Evolutionary conservation across 2,888 invertebrate species (phyloP).

Genomic region (Agrotis exclamationis): DNA sequence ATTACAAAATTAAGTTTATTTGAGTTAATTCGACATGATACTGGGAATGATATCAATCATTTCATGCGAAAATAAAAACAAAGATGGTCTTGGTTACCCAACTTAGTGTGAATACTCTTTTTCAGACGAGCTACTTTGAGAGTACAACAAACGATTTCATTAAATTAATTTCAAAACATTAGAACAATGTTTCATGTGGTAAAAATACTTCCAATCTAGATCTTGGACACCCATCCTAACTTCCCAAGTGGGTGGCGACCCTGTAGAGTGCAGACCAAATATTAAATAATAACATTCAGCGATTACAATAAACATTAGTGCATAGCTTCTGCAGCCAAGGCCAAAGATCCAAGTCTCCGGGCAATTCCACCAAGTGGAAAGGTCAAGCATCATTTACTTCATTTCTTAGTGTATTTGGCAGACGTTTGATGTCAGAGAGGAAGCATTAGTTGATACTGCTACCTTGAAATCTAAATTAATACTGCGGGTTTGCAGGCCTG

Average conservation of each 20-base stretch:
- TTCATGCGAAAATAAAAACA: too few relatives aligned
- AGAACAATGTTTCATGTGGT: neutral
- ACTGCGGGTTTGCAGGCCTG: neutral
- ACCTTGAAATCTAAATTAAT: slow-evolving; percentile 45
- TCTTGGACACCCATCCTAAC: slow-evolving; percentile 62
- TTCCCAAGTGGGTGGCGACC: slow-evolving; percentile 76
- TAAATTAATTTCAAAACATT: too few relatives aligned
- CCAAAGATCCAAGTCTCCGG: slow-evolving; percentile 77
- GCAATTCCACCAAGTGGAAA: slow-evolving; percentile 82
- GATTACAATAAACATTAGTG: slow-evolving; percentile 73
- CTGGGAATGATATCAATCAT: too few relatives aligned
- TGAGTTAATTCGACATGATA: too few relatives aligned
- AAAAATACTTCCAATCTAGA: neutral
- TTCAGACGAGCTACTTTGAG: too few relatives aligned
- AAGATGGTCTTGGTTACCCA: too few relatives aligned
- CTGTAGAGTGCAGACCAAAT: slow-evolving; percentile 79
- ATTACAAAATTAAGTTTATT: too few relatives aligned
- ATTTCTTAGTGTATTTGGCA: slow-evolving; percentile 62
- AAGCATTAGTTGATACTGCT: slow-evolving; percentile 37
- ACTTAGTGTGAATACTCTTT: too few relatives aligned
- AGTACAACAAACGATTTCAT: too few relatives aligned
- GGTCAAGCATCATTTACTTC: slow-evolving; percentile 80
- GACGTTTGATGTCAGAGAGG: slow-evolving; percentile 52
- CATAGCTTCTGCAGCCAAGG: slow-evolving; percentile 66
- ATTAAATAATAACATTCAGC: slow-evolving; percentile 77